Base-by-base conservation (phyloP, 2,797 vertebrate species). In the Brachyalestes nurse region DNA sequence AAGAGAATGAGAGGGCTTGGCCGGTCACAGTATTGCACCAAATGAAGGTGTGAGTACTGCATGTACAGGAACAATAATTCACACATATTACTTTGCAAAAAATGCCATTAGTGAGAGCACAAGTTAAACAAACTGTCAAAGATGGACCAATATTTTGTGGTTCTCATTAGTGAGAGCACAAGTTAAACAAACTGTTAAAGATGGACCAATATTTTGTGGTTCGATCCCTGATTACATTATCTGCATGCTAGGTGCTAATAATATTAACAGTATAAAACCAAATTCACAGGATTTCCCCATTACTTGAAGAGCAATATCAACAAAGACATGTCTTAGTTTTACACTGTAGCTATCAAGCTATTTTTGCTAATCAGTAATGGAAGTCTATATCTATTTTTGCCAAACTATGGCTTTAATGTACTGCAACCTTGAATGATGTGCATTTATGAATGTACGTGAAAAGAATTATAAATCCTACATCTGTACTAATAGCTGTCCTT, bases 11-110 rank as follows among this genome's bases (percentile, higher is more conserved):
- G 28, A 53, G 65, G 7, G 21, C 66, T 51, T 69, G 71, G 75
- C 62, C 58, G 21, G 55, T 49, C 55, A 45, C 34, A 13, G 25
- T 23, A 45, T 4, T 34, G 28, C 12, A 49, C 42, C 5, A 40
- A 60, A 53, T 74, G 13, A 60, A 74, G 25, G 71, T 74, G 81
- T 55, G 75, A 82, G 66, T 34, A 77, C 45, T n/a, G 55, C 17
- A 65, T 81, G 65, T 45, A 55, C 57, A 55, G 72, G 19, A 51
- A 6, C 58, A 14, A 28, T 64, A 64, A 57, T 38, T 72, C 51
- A 40, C 38, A 82, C 75, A 23, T 58, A 28, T 71, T 61, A 60
- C 55, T 49, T 47, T 2, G 12, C 45, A 12, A 12, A 12, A 47
- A 47, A 47, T 47, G 19, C 0, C 28, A 17, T 72, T 53, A 71